These are phyloP conservation scores for Ornithoptera alexandrae DNA, from an alignment of 2,888 invertebrate species.

Conservation along the genomic window DNA sequence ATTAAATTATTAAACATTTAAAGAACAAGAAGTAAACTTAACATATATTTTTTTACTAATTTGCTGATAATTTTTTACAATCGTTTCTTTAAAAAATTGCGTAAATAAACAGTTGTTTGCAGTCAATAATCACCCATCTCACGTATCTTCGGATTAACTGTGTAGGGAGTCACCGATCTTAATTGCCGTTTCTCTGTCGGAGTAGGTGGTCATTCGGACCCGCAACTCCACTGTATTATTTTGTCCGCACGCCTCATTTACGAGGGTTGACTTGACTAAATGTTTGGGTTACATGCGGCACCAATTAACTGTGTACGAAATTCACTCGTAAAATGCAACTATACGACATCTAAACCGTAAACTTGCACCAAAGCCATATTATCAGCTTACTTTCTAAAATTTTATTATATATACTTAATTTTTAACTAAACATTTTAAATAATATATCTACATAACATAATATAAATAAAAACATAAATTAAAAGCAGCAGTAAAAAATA, in stretches of 20 bases:
- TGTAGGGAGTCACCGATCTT: conserved; percentile 73
- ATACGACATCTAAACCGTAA: conserved; percentile 30
- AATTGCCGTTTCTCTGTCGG: conserved; percentile 63
- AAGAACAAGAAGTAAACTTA: background rate
- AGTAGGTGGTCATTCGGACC: conserved; percentile 66
- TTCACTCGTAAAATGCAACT: conserved; percentile 37
- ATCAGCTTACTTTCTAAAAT: too few species aligned
- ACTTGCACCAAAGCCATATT: background rate
- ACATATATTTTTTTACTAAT: background rate
- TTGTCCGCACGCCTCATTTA: conserved; percentile 63
- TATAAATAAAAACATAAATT: too few species aligned
- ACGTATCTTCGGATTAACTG: conserved; percentile 78
- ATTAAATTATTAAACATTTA: too few species aligned
- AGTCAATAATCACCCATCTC: conserved; percentile 74
- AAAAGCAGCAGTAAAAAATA: too few species aligned
- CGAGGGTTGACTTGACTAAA: conserved; percentile 61
- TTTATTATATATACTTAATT: too few species aligned
- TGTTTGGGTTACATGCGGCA: conserved; percentile 40
- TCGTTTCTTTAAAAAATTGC: background rate
- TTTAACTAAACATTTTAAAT: too few species aligned
- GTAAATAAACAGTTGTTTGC: conserved; percentile 48
- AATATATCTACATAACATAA: too few species aligned
- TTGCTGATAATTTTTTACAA: background rate
- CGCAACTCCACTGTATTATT: conserved; percentile 68
- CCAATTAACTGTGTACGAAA: conserved; percentile 25